Evolutionary conservation across 2,888 invertebrate species (phyloP), one percentile per base, ranked within the genome.

Genomic region (Drosophila prostipennis): DNA sequence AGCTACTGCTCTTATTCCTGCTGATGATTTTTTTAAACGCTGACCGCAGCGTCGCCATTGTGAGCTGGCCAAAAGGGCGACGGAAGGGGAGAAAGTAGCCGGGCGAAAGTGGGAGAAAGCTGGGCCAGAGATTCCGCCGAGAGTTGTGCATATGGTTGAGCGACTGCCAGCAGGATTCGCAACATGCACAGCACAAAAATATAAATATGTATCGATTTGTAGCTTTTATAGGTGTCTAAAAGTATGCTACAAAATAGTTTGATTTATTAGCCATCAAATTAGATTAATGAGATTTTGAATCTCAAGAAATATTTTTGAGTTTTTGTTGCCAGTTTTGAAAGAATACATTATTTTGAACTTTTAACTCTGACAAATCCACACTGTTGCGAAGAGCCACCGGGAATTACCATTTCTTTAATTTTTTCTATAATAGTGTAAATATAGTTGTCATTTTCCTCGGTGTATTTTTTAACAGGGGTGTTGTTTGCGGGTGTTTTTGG

Each of bases 41-140:
- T 85, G 84, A 84, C 87, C 84, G 74, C 86, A 84, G 75, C 71
- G 74, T 74, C 69, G 76, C 75, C 82, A 78, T 78, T 79, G 84
- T 78, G 63, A 65, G 77, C 34, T 43, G 61, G 46, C 61, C 61
- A 54, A 53, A 40, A 11, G 48, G 6, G 23, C 39, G 32, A 13
- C n/a, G 11, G 8, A 39, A 26, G 14, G 8, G 29, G 19, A 46
- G 36, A 36, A 23, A 10, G 34, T 8, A 19, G 11, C 4, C 5
- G 16, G 16, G 40, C 23, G 26, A 16, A 36, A n/a, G 46, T 42
- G n/a, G 57, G 39, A n/a, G 39, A 42, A 55, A 8, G 36, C 8
- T 19, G 1, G 39, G 64, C 8, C 77, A 59, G 81, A 78, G 84
- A 80, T 72, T 79, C 71, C 63, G 74, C 36, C 37, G 78, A 72